phyloP scores from a whole-genome alignment of 2,113 vertebrate genomes.

The Amphilophus citrinellus region DNA sequence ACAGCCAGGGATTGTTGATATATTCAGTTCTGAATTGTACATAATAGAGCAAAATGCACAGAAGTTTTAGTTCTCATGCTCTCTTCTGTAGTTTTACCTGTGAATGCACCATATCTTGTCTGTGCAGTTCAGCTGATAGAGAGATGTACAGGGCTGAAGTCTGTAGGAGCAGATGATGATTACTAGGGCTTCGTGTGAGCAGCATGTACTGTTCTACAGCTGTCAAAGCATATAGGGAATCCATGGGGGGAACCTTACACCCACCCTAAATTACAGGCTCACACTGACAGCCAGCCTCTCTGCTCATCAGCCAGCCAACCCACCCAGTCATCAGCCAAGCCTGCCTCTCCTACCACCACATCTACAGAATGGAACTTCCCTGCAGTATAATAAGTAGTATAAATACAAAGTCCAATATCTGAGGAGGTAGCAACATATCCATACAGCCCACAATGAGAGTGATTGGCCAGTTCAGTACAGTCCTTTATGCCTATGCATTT shows the following conservation, averaged over 20 bases:
- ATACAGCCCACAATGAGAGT: accelerated
- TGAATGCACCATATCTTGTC: not conserved
- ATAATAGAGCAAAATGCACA: not conserved
- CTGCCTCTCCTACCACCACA: conserved; percentile 14
- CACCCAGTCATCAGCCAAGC: conserved; percentile 43
- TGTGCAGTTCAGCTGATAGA: conserved; percentile 18
- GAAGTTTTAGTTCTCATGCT: not conserved
- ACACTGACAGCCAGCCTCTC: conserved; percentile 62
- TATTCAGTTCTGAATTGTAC: conserved; percentile 15
- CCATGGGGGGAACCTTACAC: conserved; percentile 50
- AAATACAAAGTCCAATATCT: not conserved
- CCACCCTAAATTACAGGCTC: conserved; percentile 70
- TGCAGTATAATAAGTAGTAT: not conserved
- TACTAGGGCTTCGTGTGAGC: conserved; percentile 32
- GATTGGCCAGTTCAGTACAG: not conserved
- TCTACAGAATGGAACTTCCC: not conserved
- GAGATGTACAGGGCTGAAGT: conserved; percentile 18
- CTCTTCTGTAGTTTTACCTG: not conserved
- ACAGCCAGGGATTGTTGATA: not conserved
- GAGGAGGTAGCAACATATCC: not conserved
- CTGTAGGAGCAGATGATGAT: conserved; percentile 40
- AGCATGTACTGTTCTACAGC: conserved; percentile 42
- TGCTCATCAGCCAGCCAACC: conserved; percentile 56
- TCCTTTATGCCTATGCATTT: not conserved
- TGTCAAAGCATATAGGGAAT: conserved; percentile 60